These are phyloP conservation scores for Cephus spinipes DNA, from an alignment of 2,888 invertebrate genomes.

Conservation along the genomic window DNA sequence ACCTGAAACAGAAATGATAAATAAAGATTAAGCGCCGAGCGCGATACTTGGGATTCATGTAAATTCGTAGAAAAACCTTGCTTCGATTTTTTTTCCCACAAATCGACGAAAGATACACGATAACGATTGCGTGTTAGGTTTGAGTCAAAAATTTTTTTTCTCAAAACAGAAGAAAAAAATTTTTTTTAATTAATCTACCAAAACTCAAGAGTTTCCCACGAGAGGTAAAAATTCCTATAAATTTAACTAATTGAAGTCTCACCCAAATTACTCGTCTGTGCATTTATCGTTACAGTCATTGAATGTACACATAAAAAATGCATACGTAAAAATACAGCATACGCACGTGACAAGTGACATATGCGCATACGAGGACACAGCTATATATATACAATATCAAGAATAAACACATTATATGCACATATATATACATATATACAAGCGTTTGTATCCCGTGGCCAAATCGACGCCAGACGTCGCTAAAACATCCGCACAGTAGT, in stretches of 20 bases:
- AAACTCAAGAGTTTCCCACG: too few relatives aligned
- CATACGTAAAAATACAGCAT: neutral
- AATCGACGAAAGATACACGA: neutral
- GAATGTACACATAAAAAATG: neutral
- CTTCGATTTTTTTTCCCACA: neutral
- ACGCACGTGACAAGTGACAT: neutral
- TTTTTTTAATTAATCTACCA: too few relatives aligned
- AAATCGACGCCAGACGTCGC: neutral
- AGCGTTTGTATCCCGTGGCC: neutral
- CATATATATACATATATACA: neutral
- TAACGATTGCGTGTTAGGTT: too few relatives aligned
- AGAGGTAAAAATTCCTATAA: neutral
- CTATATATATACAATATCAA: neutral
- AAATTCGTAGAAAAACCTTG: neutral
- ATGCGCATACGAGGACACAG: neutral
- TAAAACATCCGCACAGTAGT: neutral
- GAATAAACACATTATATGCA: neutral
- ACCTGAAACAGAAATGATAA: slow-evolving; percentile 8
- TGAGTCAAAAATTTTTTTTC: too few relatives aligned
- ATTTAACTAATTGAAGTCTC: neutral
- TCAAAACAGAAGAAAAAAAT: too few relatives aligned
- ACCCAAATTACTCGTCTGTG: neutral
- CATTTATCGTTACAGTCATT: neutral
- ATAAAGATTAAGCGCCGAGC: neutral
- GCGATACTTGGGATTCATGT: neutral